Conservation (phyloP, 2,113 vertebrate species). For the Antigone vipio region DNA sequence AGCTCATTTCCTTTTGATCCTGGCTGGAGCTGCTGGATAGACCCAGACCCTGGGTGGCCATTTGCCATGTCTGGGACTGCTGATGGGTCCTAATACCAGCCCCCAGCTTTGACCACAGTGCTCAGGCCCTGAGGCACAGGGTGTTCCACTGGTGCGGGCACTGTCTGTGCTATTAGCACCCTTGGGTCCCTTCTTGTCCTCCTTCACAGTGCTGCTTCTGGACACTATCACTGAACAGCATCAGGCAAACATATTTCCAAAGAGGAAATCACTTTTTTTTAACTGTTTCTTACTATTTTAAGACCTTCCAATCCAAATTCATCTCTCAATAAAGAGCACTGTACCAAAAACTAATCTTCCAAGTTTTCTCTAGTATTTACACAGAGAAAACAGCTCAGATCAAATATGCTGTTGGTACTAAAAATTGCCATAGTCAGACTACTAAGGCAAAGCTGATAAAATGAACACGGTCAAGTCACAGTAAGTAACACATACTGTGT, state of each 20-base stretch:
- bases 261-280: neutral
- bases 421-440: neutral
- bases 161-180: neutral
- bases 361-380: neutral
- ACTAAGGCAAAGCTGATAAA: neutral
- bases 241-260: neutral
- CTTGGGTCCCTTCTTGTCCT: neutral
- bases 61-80: neutral
- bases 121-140: neutral
- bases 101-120: too few relatives aligned
- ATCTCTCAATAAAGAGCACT: neutral
- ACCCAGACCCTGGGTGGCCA: neutral
- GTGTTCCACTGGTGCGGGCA: too few relatives aligned
- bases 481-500: neutral
- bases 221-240: rapidly evolving
- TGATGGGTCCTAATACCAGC: neutral
- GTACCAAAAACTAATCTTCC: neutral
- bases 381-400: neutral
- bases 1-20: neutral
- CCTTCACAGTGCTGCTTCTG: rapidly evolving
- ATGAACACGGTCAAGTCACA: neutral
- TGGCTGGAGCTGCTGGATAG: neutral
- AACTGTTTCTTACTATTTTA: neutral
- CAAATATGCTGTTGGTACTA: neutral
- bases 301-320: neutral